Conservation (phyloP, 2,888 invertebrate genomes). For the Troglohyphantes excavatus region DNA sequence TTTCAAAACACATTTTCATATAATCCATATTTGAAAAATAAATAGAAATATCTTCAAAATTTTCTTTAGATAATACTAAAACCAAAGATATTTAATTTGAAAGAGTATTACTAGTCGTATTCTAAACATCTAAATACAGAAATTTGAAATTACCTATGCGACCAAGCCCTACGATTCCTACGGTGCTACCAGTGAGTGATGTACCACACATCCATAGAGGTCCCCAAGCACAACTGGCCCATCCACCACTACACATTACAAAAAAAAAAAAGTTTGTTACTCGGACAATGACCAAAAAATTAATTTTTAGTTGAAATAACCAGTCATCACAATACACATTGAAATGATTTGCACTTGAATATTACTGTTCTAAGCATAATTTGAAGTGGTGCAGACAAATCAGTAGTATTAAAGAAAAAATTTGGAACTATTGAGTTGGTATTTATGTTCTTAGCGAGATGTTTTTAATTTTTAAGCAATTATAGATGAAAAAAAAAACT, state of each 20-base stretch:
- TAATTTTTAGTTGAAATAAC: too few relatives aligned
- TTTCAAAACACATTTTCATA: neutral
- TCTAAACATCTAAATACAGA: neutral
- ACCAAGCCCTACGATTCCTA: constrained; percentile 86
- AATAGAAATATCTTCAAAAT: too few relatives aligned
- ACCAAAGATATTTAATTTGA: neutral
- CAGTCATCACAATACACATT: too few relatives aligned
- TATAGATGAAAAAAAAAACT: too few relatives aligned
- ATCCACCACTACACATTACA: constrained; percentile 79
- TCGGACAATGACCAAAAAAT: too few relatives aligned
- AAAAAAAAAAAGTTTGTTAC: neutral
- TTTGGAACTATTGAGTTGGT: too few relatives aligned
- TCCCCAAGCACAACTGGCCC: constrained; percentile 87
- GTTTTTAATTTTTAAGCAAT: too few relatives aligned
- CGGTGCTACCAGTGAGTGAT: constrained; percentile 89
- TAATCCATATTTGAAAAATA: neutral
- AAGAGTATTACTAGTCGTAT: neutral
- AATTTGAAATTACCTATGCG: constrained; percentile 84
- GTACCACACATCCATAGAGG: constrained; percentile 96
- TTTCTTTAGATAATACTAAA: neutral
- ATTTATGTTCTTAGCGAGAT: too few relatives aligned
- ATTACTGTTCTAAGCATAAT: too few relatives aligned
- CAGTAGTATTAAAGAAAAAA: too few relatives aligned
- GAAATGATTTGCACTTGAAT: too few relatives aligned
- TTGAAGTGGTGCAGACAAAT: too few relatives aligned